Conservation (phyloP, 2,797 vertebrate species). For the Oryzias sinensis region DNA sequence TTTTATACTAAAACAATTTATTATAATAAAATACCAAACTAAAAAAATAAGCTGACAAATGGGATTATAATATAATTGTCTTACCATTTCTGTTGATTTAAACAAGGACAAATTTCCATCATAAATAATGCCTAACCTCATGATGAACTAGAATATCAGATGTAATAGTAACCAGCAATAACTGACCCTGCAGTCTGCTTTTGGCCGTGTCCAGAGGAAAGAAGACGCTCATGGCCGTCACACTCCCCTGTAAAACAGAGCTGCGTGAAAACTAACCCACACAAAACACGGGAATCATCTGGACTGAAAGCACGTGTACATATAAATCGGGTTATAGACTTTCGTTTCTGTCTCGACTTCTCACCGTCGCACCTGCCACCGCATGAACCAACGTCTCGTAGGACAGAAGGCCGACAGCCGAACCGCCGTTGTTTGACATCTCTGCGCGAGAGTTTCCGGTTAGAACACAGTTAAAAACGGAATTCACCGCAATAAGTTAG, state of each 20-base stretch:
- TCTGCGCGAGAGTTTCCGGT: slow-evolving; percentile 22
- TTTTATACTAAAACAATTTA: no score
- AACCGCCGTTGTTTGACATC: slow-evolving; percentile 67
- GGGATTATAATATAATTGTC: no score
- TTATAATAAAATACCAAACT: no score
- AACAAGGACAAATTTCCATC: no score
- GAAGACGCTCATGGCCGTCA: slow-evolving; percentile 81
- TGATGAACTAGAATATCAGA: no score
- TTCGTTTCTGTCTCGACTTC: slow-evolving; percentile 11
- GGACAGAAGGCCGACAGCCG: slow-evolving; percentile 67
- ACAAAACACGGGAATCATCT: neutral
- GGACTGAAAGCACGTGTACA: neutral
- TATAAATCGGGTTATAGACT: neutral
- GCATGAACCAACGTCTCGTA: slow-evolving; percentile 84
- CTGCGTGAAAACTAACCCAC: neutral
- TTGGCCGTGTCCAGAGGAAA: slow-evolving; percentile 84
- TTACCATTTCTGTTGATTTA: no score
- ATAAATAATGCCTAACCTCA: no score
- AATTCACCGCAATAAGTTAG: neutral
- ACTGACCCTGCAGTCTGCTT: slow-evolving; percentile 82
- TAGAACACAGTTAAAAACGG: neutral
- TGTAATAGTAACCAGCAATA: slow-evolving; percentile 2
- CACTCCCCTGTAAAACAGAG: slow-evolving; percentile 72
- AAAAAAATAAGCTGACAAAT: no score
- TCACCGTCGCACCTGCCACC: slow-evolving; percentile 80